These are phyloP conservation scores for Pristionchus fissidentatus DNA, from an alignment of 2,888 invertebrate species.

Conservation along the genomic window DNA sequence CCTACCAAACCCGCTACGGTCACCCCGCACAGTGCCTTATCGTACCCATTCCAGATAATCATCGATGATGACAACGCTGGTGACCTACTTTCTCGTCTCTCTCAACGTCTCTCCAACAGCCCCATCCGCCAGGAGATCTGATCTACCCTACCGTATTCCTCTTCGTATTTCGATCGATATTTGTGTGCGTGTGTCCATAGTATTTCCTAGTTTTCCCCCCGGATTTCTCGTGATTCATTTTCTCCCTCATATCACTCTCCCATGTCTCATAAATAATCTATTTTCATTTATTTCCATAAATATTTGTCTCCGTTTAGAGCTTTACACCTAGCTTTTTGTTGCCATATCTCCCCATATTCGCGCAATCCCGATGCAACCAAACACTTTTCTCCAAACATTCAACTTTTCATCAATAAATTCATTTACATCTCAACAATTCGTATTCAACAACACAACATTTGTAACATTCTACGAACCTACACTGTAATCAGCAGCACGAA, in stretches of 20 bases:
- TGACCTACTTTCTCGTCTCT: slow-evolving; percentile 25
- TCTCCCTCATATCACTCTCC: not conserved
- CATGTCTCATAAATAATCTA: not conserved
- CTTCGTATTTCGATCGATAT: not conserved
- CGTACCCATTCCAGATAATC: not conserved
- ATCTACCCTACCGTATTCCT: not conserved
- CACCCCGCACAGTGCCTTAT: not conserved
- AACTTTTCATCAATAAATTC: slow-evolving; percentile 1
- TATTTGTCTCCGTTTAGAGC: slow-evolving; percentile 29
- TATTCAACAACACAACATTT: not conserved
- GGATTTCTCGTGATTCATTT: slow-evolving; percentile 1
- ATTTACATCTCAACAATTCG: not conserved
- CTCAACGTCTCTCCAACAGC: slow-evolving; percentile 36
- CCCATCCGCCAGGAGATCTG: not conserved
- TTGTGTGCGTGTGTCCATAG: not conserved
- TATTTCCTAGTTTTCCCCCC: not conserved
- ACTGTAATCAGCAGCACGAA: not conserved
- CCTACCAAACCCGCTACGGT: slow-evolving; percentile 14
- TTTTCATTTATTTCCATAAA: not conserved
- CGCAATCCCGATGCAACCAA: slow-evolving; percentile 15
- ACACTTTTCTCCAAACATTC: not conserved
- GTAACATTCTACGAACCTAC: not conserved
- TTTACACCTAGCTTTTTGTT: slow-evolving; percentile 2
- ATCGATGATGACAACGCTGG: slow-evolving; percentile 33
- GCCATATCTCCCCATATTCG: slow-evolving; percentile 26